Conservation (phyloP, 2,888 invertebrate species). For the Oligia latruncula region DNA sequence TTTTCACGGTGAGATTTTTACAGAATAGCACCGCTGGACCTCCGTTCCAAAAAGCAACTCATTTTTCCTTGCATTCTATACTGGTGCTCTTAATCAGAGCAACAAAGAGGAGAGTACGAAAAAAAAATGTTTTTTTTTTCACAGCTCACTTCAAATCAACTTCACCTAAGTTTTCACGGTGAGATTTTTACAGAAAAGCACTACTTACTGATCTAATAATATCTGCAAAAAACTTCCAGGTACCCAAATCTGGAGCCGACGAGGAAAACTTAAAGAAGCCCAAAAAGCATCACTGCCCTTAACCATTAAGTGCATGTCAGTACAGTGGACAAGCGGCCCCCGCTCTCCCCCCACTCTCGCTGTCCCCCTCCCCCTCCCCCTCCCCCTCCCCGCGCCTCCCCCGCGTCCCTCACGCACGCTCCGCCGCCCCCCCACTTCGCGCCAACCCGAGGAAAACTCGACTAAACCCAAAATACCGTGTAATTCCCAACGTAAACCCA, state of each 20-base stretch:
- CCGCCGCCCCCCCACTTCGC: constrained; percentile 54
- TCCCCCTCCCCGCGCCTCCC: constrained; percentile 58
- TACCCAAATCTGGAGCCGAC: constrained; percentile 90
- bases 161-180: not conserved
- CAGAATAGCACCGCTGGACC: too few species aligned
- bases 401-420: constrained; percentile 70
- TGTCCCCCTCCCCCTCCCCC: constrained; percentile 67
- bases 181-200: not conserved
- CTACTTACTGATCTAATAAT: not conserved
- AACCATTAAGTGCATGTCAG: constrained; percentile 89
- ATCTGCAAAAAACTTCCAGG: constrained; percentile 68
- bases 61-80: not conserved
- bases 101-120: not conserved
- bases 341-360: constrained; percentile 65
- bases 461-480: constrained; percentile 26
- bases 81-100: too few species aligned
- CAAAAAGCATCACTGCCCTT: constrained; percentile 93
- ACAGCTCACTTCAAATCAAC: not conserved
- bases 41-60: not conserved
- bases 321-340: constrained; percentile 85
- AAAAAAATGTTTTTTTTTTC: not conserved
- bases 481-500: constrained; percentile 33
- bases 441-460: not conserved
- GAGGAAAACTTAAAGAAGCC: constrained; percentile 95
- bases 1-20: too few species aligned